A percentile compares a stretch with the other conserved stretches of the same genome.
phyloP scores from a whole-genome alignment of 92 coral and sea anemone genomes.

The Umimayanthus chanpuru region DNA sequence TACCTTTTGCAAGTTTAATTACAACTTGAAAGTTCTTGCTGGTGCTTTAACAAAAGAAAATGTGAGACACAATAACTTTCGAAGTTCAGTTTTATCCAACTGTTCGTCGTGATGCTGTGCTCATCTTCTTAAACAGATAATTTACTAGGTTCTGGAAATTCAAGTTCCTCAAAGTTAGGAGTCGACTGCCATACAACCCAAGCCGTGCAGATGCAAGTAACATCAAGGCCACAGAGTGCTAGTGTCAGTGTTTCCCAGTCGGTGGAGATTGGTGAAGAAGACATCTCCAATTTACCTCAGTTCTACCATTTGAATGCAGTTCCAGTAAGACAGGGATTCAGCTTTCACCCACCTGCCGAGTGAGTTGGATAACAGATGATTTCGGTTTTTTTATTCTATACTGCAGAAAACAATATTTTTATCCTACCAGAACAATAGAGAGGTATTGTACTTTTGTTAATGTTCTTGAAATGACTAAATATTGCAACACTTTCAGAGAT shows the following conservation, averaged over 20 bases:
- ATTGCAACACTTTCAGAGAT: too few species aligned
- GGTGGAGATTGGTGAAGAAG: neutral
- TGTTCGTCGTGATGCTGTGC: neutral
- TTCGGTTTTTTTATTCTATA: neutral
- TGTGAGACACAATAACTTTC: neutral
- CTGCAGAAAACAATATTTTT: neutral
- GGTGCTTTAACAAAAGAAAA: neutral
- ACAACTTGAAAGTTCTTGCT: too few species aligned
- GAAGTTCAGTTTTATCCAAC: neutral
- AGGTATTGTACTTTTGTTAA: too few species aligned
- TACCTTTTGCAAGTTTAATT: neutral
- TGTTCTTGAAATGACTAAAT: too few species aligned
- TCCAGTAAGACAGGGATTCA: neutral
- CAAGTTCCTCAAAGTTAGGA: neutral
- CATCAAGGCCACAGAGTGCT: conserved; percentile 13
- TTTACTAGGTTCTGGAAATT: neutral
- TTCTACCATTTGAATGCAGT: neutral
- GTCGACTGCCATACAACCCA: neutral
- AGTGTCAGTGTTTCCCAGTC: neutral
- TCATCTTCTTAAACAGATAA: neutral
- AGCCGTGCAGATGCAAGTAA: conserved; percentile 9
- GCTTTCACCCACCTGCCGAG: neutral
- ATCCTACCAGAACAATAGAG: too few species aligned
- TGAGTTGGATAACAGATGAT: neutral
- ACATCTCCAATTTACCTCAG: neutral